Evolutionary conservation across 2,888 invertebrate genomes (phyloP), one percentile per base, ranked within the genome.

Genomic region (Eupelmus urozonus): DNA sequence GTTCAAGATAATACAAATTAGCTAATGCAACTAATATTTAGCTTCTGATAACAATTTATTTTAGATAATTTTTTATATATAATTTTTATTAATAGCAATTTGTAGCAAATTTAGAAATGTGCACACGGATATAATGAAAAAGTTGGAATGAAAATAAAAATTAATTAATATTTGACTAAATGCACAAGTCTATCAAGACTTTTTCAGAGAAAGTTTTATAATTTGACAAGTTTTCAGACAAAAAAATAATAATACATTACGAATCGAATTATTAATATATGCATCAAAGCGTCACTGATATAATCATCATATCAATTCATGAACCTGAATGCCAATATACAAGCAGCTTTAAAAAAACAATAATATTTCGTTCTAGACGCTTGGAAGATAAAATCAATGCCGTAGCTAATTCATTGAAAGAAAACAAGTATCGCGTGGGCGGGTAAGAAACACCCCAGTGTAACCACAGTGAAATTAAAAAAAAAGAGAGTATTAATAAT

Each of bases 351-450:
- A 66, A 79, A 62, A 75, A 66, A 75, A 71, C 55, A 65, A 57
- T 79, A 63, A 74, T 79, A 79, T 81, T 78, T 76, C 74, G 45
- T 81, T 81, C 49, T 81, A 81, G 80, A 81, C 80, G 78, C 79
- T 78, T 81, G 79, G 80, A 79, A 79, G 80, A 81, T 69, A 81
- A 81, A 81, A 79, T 81, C 79, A 81, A 79, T 79, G 80, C 78
- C 63, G 70, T 81, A 76, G 78, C 80, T 79, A 81, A 81, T 74
- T 69, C 73, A 74, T 81, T 81, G 80, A 81, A 81, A 81, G 80
- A 81, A 79, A 76, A 81, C 77, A 81, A 79, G 74, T 79, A 79
- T 81, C 80, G 80, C 76, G 80, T 69, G 76, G 80, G 80, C 80
- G 80, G 80, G 80, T 81, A 81, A 81, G 80, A 69, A 67, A 79